These are phyloP conservation scores for Caenorhabditis latens DNA, from an alignment of 1,140 invertebrate genomes.

Conservation along the genomic window DNA sequence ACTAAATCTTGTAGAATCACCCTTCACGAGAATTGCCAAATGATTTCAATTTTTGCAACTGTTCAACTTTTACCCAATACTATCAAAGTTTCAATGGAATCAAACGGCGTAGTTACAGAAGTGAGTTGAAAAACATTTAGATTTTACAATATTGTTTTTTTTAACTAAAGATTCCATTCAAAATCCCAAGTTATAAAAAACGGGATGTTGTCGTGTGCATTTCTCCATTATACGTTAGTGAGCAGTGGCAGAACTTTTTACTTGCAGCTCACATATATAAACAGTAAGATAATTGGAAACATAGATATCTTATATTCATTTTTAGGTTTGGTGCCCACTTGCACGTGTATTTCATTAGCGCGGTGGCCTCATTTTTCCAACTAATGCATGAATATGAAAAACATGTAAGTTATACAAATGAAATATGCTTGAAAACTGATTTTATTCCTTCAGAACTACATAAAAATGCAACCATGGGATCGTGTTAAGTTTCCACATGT, in stretches of 20 bases:
- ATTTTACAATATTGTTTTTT: background rate
- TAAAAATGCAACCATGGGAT: background rate
- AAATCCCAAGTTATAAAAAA: background rate
- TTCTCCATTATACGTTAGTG: conserved; percentile 49
- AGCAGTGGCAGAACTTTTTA: conserved; percentile 53
- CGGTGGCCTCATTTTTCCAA: background rate
- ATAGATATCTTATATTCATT: background rate
- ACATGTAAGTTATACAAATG: background rate
- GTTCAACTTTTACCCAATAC: conserved; percentile 8
- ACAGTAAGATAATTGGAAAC: background rate
- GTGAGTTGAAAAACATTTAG: background rate
- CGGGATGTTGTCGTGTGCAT: conserved; percentile 51
- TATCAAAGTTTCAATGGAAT: background rate
- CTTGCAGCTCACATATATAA: conserved; percentile 48
- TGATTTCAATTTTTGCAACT: conserved; percentile 27
- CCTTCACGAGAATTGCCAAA: conserved; percentile 49
- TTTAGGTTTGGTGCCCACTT: conserved; percentile 2
- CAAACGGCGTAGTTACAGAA: background rate
- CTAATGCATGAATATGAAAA: background rate
- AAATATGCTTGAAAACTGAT: too few species aligned
- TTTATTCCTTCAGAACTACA: background rate
- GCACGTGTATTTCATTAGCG: background rate
- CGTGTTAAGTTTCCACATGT: background rate
- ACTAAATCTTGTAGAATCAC: conserved; percentile 49
- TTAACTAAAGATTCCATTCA: background rate